Evolutionary conservation across 2,797 vertebrate species (phyloP), one percentile per base, ranked within the genome.

Genomic region (Cottoperca gobio): DNA sequence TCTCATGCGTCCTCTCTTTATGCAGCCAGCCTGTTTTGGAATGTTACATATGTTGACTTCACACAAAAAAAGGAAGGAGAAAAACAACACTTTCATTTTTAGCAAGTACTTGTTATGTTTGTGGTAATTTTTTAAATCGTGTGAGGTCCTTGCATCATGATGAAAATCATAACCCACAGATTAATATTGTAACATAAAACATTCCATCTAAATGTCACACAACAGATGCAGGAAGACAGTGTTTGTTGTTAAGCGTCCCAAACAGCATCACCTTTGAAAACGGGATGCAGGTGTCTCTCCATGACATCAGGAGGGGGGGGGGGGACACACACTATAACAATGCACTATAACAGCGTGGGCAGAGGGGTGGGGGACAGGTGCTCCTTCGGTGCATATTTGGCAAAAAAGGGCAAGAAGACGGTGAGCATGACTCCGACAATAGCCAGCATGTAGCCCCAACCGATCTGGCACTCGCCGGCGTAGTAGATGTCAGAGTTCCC

Each of bases 351-450:
- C 89, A 97, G 95, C 16, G 97, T 96, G 88, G 97, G 97, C 81
- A 98, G 88, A 6, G 97, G 97, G 67, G 97, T 98, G 31, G 96
- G 96, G 78, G 95, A 97, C 85, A 95, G 94, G 74, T 97, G 96
- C 94, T 98, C 97, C 94, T 97, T 97, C 4, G 97, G 97, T 82
- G 97, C 97, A 63, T 98, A 98, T 95, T 97, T 98, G 86, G 97
- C 97, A 84, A 98, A 98, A 94, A 97, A 98, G 79, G 97, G 97
- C 94, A 98, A 93, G 91, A 98, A 98, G 81, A 97, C 94, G 16
- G 97, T 97, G 87, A 98, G 95, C 97, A 98, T 96, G 78, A 98
- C 97, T 23, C 96, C 97, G 5, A 98, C 97, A 4, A 98, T 98
- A 37, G 97, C 97, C 90, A 98, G 91, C 97, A 97, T 98, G 84